Evolutionary conservation across 2,113 vertebrate genomes (phyloP).

Genomic region (Erythrocercus mccallii): DNA sequence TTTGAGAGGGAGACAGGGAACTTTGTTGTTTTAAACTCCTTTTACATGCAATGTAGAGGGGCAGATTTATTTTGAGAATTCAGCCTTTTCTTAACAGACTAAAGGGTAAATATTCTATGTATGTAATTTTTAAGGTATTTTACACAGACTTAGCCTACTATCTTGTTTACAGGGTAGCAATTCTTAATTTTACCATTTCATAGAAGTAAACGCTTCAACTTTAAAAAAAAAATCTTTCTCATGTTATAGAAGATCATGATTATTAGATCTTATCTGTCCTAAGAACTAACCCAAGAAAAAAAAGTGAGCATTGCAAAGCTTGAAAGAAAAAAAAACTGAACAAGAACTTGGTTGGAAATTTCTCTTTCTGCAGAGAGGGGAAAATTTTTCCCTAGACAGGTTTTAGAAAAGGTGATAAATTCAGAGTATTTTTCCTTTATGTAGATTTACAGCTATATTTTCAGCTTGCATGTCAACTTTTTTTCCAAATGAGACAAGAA

Average conservation of each 20-base stretch:
- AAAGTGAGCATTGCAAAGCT: neutral
- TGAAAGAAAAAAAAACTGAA: neutral
- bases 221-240: neutral
- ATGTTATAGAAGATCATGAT: neutral
- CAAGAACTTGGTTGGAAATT: neutral
- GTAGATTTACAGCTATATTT: neutral
- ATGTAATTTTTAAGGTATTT: neutral
- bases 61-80: neutral
- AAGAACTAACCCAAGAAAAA: neutral
- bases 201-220: neutral
- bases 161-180: neutral
- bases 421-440: neutral
- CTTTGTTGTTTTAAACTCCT: neutral
- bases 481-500: slow-evolving; percentile 4
- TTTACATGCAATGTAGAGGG: neutral
- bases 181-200: neutral
- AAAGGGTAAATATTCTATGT: neutral
- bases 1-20: neutral
- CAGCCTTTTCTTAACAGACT: neutral
- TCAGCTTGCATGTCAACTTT: neutral
- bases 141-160: neutral
- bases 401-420: neutral
- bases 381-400: neutral
- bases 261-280: neutral
- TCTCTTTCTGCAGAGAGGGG: neutral